Conservation (phyloP, 2,797 vertebrate genomes). For the Cirrhinus mrigala region DNA sequence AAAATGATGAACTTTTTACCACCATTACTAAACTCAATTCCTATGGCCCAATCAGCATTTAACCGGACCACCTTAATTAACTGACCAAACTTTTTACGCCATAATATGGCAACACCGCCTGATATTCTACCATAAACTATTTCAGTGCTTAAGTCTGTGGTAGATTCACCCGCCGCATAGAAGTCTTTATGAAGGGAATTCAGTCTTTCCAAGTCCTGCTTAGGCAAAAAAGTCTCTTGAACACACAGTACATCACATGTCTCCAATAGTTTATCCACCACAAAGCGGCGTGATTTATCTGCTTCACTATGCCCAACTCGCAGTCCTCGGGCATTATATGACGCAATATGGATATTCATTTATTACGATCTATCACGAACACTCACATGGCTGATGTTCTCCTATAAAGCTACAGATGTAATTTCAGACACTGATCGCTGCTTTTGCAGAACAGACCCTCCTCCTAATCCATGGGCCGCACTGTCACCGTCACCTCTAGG, state of each 20-base stretch:
- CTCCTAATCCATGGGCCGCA: background rate
- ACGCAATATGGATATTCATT: background rate
- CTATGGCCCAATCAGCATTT: no score
- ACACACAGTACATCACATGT: slow-evolving; percentile 6
- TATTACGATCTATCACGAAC: background rate
- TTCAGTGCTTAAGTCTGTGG: background rate
- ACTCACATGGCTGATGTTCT: background rate
- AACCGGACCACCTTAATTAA: background rate
- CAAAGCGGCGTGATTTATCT: background rate
- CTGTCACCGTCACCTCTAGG: background rate
- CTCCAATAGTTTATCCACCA: slow-evolving; percentile 3
- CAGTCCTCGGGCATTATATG: background rate
- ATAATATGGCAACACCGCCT: background rate
- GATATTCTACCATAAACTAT: background rate
- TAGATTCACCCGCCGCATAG: background rate
- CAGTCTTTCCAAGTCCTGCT: slow-evolving; percentile 31
- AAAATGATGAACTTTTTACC: no score
- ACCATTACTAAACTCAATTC: no score
- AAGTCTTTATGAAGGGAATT: slow-evolving; percentile 30
- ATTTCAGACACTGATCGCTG: background rate
- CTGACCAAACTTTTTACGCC: slow-evolving; percentile 11
- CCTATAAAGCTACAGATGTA: background rate
- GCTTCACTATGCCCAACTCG: background rate
- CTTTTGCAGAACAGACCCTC: no score
- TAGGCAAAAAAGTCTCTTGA: slow-evolving; percentile 19